Base-by-base conservation (phyloP, 1,140 invertebrate species). In the Drosophila nigromelanica region DNA sequence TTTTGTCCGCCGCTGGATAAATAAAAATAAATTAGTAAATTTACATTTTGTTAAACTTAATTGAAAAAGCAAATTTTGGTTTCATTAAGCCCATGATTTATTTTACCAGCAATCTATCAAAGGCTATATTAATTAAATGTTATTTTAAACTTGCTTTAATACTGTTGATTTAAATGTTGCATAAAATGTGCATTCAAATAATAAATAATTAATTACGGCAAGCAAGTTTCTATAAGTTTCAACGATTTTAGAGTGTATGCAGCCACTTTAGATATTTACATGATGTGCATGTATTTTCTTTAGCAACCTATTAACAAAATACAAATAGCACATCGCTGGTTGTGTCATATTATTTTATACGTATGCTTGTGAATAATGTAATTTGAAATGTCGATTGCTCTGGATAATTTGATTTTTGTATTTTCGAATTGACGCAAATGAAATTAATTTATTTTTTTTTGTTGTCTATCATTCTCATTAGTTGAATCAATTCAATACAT, bases 401-500 rank as follows among this genome's bases (percentile, higher is more conserved):
- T 12, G 37, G 39, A 47, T 62, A 52, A 68, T 67, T 70, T 60
- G 37, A 62, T 40, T 60, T 70, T 51, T 39, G 54, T 40, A 63
- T 61, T 39, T 62, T 43, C 35, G 51, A 69, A 74, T 71, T 83
- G 81, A 74, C 74, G 52, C 70, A 81, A 85, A 81, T 87, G 81
- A 67, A 86, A 86, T 87, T 78, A 86, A 66, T 76, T 56, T 40
- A 50, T 69, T 80, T 24, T 24, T 24, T 24, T 24, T 55, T 52
- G n/a, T 52, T 35, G 11, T 37, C 60, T 69, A 54, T 56, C 42
- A 52, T 66, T 80, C 70, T 86, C 78, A 81, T 82, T 87, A 78
- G 82, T 87, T 64, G 51, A 73, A 78, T 87, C 81, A 82, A 87
- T 87, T 81, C 68, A 78, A 76, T 75, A 72, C 68, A 82, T 56